Evolutionary conservation across 2,888 invertebrate species (phyloP).

Genomic region (Hymenopus coronatus): DNA sequence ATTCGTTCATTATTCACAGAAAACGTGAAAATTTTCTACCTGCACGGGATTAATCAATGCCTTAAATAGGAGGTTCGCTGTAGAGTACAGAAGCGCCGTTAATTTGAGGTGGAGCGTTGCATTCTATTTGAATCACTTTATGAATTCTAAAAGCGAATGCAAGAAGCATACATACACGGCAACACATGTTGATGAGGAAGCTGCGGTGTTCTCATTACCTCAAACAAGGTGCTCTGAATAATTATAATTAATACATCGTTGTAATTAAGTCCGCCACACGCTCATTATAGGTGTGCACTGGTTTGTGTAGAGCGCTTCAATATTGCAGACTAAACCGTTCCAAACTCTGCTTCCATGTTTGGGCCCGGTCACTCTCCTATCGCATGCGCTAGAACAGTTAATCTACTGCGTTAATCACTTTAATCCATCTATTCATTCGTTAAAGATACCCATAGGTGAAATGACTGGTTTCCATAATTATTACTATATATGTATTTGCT

Average conservation of each 20-base stretch:
- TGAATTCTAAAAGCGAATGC: not conserved
- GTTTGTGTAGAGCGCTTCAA: not conserved
- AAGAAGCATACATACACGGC: not conserved
- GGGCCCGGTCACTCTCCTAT: not conserved
- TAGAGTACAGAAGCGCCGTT: not conserved
- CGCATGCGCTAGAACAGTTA: no score
- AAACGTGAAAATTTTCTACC: no score
- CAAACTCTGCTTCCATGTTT: not conserved
- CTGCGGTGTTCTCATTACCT: not conserved
- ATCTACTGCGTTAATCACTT: no score
- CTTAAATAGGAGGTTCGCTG: not conserved
- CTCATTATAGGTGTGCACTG: not conserved
- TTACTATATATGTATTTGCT: no score
- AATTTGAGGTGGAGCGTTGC: not conserved
- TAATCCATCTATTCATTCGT: no score
- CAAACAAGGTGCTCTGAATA: not conserved
- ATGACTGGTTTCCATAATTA: no score
- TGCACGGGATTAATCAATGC: no score
- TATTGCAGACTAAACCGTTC: not conserved
- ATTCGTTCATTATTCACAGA: no score
- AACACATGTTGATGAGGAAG: not conserved
- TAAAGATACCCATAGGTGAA: no score
- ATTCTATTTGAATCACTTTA: not conserved
- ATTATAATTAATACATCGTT: not conserved
- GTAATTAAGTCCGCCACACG: not conserved